A percentile compares a stretch with the other conserved stretches of the same genome.
These are phyloP conservation scores for Ceratitis capitata DNA, from an alignment of 1,140 invertebrate genomes.

Conservation along the genomic window DNA sequence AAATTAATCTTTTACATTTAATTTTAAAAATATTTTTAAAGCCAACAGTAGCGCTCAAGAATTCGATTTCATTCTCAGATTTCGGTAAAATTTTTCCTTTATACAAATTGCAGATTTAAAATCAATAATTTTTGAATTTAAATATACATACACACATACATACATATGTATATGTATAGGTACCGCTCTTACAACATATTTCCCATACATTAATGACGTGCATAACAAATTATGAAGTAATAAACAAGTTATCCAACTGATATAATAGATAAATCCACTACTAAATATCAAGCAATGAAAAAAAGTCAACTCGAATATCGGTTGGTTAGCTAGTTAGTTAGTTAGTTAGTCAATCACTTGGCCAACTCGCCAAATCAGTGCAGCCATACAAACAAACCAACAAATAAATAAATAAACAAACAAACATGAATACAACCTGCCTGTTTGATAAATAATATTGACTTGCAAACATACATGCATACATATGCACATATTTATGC, in stretches of 20 bases:
- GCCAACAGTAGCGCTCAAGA: too few species aligned
- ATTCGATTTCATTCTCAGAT: too few species aligned
- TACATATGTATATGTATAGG: background rate
- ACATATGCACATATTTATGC: background rate
- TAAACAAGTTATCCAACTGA: constrained; percentile 28
- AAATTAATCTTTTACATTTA: too few species aligned
- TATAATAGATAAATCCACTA: background rate
- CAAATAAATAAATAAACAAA: too few species aligned
- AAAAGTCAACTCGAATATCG: background rate
- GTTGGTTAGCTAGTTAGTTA: too few species aligned
- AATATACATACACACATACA: background rate
- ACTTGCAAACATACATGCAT: background rate
- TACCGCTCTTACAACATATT: too few species aligned
- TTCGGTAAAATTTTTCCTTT: too few species aligned
- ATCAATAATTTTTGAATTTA: background rate
- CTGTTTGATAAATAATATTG: background rate
- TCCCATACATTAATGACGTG: too few species aligned
- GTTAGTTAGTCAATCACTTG: constrained; percentile 34
- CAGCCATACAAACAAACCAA: background rate
- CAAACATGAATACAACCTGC: background rate
- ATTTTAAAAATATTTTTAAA: too few species aligned
- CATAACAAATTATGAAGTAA: constrained; percentile 36
- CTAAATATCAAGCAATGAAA: background rate
- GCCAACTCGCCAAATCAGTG: constrained; percentile 20
- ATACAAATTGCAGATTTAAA: too few species aligned